Conservation (phyloP, 2,113 vertebrate species). For the Plecotus auritus region DNA sequence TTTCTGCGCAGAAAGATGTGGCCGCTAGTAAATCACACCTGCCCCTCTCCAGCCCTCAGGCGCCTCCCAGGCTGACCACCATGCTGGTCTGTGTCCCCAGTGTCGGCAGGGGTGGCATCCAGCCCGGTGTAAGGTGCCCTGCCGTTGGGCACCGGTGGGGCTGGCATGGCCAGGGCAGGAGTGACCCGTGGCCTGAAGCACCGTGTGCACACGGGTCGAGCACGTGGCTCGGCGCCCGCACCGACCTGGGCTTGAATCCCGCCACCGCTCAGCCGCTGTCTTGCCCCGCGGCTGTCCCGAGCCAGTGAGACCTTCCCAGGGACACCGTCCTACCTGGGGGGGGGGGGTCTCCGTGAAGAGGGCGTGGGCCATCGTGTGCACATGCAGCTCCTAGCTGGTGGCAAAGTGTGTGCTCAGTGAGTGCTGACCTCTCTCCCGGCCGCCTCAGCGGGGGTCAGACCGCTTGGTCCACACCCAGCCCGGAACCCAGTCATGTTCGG, state of each 20-base stretch:
- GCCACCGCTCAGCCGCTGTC: no score
- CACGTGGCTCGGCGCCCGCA: rapidly evolving
- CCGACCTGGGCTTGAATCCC: neutral
- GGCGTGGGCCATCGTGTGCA: neutral
- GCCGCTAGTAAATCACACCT: neutral
- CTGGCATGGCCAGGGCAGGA: rapidly evolving
- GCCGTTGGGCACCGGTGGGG: neutral
- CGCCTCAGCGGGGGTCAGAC: neutral
- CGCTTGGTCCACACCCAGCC: neutral
- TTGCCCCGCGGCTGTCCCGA: neutral
- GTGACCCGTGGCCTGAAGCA: rapidly evolving
- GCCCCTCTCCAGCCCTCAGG: rapidly evolving
- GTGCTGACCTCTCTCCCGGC: neutral
- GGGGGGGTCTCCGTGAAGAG: neutral
- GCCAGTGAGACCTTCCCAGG: neutral
- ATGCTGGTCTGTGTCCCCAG: no score
- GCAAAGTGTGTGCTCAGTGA: neutral
- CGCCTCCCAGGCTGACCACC: neutral
- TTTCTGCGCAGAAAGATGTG: neutral
- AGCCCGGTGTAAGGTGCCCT: neutral
- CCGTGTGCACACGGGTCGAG: rapidly evolving
- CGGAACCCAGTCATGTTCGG: neutral
- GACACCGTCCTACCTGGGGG: neutral
- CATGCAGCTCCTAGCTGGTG: neutral
- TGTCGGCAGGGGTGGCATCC: neutral